Evolutionary conservation across 2,113 vertebrate species (phyloP), one percentile per base, ranked within the genome.

Genomic region (Scomber scombrus): DNA sequence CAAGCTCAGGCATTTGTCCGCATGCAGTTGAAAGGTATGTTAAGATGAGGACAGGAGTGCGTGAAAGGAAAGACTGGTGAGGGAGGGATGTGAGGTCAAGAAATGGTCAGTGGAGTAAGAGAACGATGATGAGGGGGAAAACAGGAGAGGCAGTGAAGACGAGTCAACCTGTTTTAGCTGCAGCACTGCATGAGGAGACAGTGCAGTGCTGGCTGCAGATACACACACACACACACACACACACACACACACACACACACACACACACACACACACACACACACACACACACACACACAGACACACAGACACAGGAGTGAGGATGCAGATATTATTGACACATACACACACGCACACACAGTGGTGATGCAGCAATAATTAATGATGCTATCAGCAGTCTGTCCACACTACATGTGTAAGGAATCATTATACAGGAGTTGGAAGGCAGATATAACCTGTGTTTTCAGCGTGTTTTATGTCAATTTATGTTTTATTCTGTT

Each of bases 301-400:
- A 55, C 57, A 50, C 65, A 18, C 49, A 52, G 21, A 66, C 29
- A 66, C 29, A 55, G 51, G 19, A 79, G 78, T 50, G 40, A 75
- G 61, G 63, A 66, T 76, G 66, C 79, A 68, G 75, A 73, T 61
- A 55, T 71, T 7, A 71, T 55, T 57, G 14, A 78, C 78, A 80
- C 55, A 71, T 46, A 46, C 50, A 50, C 29, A 51, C 74, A 75
- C 63, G 50, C 63, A 61, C 81, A 60, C 19, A 23, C 69, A 60
- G 21, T 26, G 8, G 46, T 84, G 77, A 80, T 90, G 77, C 82
- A 78, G 86, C 83, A 84, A 65, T 89, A 70, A 77, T 75, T 74
- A 75, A 51, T 78, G 81, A 87, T 76, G 80, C 68, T 81, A 80
- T 90, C 82, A 63, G 84, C 67, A 83, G 69, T 69, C 74, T 62